Conservation (phyloP, 2,113 vertebrate species). For the Baryphthengus martii region DNA sequence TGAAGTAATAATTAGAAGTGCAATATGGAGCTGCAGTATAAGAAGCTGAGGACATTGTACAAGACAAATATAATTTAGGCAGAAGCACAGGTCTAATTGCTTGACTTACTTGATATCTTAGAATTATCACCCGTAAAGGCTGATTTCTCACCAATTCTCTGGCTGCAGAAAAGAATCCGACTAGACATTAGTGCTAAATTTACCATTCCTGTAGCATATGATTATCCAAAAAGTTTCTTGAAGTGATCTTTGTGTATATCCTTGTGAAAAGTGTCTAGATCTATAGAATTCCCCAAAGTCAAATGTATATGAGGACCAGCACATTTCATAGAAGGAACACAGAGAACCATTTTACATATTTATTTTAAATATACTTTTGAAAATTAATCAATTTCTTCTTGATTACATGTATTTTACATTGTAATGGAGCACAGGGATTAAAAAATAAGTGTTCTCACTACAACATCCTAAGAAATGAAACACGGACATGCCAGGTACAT, state of each 20-base stretch:
- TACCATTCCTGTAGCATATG: background rate
- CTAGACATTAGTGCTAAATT: background rate
- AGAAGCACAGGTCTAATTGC: constrained; percentile 28
- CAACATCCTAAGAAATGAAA: background rate
- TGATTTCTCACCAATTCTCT: background rate
- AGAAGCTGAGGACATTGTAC: constrained; percentile 1
- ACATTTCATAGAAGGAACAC: background rate
- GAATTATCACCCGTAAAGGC: background rate
- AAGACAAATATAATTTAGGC: constrained; percentile 44
- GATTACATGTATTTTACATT: background rate
- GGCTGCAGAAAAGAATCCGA: background rate
- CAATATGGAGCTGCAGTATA: constrained; percentile 28
- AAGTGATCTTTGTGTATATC: background rate
- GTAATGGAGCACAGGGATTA: background rate
- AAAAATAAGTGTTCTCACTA: background rate
- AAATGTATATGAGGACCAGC: background rate
- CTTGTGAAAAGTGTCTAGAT: background rate
- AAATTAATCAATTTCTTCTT: background rate
- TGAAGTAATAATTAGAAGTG: constrained; percentile 70
- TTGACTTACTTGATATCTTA: background rate
- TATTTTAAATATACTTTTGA: background rate
- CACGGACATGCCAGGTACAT: rapidly evolving
- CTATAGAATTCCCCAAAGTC: background rate
- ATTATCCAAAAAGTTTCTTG: background rate
- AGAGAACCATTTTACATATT: background rate